These are phyloP conservation scores for Hemibagrus guttatus DNA, from an alignment of 2,797 vertebrate species.

Conservation along the genomic window DNA sequence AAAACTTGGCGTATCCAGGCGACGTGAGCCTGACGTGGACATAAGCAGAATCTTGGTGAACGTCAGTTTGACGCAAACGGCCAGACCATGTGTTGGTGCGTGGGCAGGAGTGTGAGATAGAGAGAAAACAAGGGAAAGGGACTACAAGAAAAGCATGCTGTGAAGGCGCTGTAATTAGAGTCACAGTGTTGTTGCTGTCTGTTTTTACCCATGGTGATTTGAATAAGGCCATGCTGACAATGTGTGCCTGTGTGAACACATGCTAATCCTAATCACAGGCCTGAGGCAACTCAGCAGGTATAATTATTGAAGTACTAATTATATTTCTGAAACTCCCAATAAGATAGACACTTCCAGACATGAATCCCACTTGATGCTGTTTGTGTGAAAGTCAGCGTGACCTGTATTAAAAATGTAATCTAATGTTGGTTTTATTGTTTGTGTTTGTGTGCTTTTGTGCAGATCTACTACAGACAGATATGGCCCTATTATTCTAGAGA, in stretches of 20 bases:
- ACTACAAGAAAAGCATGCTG: conserved; percentile 67
- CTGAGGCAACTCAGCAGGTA: conserved; percentile 6
- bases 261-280: conserved; percentile 60
- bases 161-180: conserved; percentile 76
- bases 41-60: conserved; percentile 59
- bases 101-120: conserved; percentile 71
- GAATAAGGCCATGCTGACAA: conserved; percentile 27
- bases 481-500: conserved; percentile 58
- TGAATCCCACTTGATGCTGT: not conserved
- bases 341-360: not conserved
- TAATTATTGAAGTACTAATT: conserved; percentile 8
- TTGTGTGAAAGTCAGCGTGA: conserved; percentile 1
- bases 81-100: conserved; percentile 65
- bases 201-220: conserved; percentile 58
- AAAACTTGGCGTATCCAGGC: conserved; percentile 23
- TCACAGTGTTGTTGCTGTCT: conserved; percentile 65
- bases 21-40: conserved; percentile 43
- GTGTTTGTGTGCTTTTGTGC: conserved; percentile 59
- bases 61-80: conserved; percentile 79
- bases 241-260: conserved; percentile 36
- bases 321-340: conserved; percentile 3
- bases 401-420: not conserved
- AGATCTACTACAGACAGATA: conserved; percentile 56
- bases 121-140: conserved; percentile 54
- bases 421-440: conserved; percentile 39